These are phyloP conservation scores for Hiodon tergisus DNA, from an alignment of 2,113 vertebrate genomes.

Conservation along the genomic window DNA sequence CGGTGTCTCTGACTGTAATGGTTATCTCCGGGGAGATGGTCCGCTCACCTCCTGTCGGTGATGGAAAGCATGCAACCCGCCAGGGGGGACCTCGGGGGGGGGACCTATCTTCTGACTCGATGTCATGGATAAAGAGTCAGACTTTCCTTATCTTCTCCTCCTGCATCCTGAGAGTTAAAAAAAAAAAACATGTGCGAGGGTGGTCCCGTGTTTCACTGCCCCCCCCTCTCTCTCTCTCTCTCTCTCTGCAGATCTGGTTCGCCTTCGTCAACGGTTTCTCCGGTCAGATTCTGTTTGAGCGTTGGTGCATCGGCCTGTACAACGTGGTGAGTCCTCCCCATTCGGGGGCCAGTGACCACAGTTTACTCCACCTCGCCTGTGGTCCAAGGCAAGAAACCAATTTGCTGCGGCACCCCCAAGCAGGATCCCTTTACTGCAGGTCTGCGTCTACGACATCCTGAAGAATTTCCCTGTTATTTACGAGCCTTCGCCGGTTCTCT, in stretches of 20 bases:
- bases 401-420: conserved; percentile 41
- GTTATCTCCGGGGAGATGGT: background rate
- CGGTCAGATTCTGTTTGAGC: conserved; percentile 96
- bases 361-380: conserved; percentile 29
- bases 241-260: conserved; percentile 88
- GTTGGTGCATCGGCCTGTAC: conserved; percentile 98
- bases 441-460: conserved; percentile 55
- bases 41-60: conserved; percentile 24
- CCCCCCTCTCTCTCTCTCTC: background rate
- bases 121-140: background rate
- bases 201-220: background rate
- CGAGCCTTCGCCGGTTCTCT: conserved; percentile 55
- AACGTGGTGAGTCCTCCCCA: conserved; percentile 83
- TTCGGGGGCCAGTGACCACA: conserved; percentile 18
- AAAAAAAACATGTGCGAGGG: background rate
- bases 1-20: background rate
- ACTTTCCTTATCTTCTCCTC: background rate
- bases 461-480: conserved; percentile 59
- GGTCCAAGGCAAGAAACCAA: conserved; percentile 38
- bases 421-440: conserved; percentile 44
- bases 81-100: background rate
- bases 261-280: conserved; percentile 98
- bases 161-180: background rate
- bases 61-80: conserved; percentile 40
- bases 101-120: conserved; percentile 14